Percentiles rank a stretch among this genome's conserved stretches.
Evolutionary conservation across 2,888 invertebrate genomes (phyloP).

Genomic region (Pemphredon lugubris): DNA sequence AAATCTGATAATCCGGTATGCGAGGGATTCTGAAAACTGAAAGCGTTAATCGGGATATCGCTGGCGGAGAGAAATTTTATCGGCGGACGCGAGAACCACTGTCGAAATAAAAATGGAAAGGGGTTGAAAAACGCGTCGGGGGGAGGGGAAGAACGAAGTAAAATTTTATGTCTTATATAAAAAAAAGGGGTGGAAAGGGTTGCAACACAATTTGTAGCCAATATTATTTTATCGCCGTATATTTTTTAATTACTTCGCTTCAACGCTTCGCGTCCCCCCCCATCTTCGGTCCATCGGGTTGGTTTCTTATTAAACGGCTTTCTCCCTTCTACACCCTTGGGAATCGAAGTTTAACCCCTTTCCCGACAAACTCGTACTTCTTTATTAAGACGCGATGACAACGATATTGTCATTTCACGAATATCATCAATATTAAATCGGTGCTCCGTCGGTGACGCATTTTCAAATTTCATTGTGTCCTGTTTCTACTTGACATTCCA

Average conservation of each 20-base stretch:
- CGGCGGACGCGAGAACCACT: slow-evolving; percentile 42
- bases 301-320: slow-evolving; percentile 75
- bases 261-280: slow-evolving; percentile 71
- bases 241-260: slow-evolving; percentile 79
- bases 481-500: no score
- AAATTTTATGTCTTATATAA: slow-evolving; percentile 73
- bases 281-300: slow-evolving; percentile 59
- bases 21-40: not conserved
- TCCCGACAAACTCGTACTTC: slow-evolving; percentile 65
- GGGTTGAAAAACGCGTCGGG: slow-evolving; percentile 31
- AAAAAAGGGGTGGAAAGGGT: slow-evolving; percentile 65
- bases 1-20: not conserved
- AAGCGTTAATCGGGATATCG: not conserved
- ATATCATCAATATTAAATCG: not conserved
- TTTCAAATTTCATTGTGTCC: no score
- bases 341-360: slow-evolving; percentile 77
- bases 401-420: not conserved
- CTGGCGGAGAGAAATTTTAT: not conserved
- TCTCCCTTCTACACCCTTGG: slow-evolving; percentile 67
- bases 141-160: slow-evolving; percentile 42
- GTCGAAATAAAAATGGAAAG: slow-evolving; percentile 36
- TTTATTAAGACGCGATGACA: slow-evolving; percentile 63
- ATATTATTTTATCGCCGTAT: slow-evolving; percentile 79
- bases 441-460: no score
- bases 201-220: slow-evolving; percentile 77